Conservation (phyloP, 2,113 vertebrate genomes). For the Sinocyclocheilus maitianheensis region DNA sequence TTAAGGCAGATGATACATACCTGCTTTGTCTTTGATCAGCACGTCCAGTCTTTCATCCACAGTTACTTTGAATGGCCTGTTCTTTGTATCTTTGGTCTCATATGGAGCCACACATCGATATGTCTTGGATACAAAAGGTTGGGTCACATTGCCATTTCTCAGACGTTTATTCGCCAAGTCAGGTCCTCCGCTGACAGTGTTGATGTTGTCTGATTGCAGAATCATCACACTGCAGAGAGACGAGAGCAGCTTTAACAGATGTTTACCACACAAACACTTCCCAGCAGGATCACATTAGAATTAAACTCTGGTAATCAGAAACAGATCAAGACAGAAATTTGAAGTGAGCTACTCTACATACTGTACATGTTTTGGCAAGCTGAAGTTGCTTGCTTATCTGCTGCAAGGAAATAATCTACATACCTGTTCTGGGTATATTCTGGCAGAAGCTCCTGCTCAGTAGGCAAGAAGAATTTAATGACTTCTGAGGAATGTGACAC, state of each 20-base stretch:
- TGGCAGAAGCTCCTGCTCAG: constrained; percentile 79
- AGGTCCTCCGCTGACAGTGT: constrained; percentile 35
- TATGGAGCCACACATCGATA: constrained; percentile 82
- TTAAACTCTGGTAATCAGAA: background rate
- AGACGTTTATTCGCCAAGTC: constrained; percentile 2
- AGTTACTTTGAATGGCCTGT: constrained; percentile 73
- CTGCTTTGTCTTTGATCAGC: constrained; percentile 85
- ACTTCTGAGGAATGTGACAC: constrained; percentile 75
- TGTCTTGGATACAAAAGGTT: constrained; percentile 76
- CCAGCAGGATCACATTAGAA: background rate
- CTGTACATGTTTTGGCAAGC: background rate
- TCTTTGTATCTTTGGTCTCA: constrained; percentile 84
- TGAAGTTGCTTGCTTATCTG: background rate
- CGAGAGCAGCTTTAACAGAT: background rate
- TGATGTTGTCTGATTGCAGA: constrained; percentile 73
- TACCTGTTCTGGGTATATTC: constrained; percentile 86
- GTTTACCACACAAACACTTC: background rate
- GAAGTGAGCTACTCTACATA: background rate
- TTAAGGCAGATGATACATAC: constrained; percentile 61
- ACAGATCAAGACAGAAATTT: background rate
- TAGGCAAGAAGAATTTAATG: constrained; percentile 81
- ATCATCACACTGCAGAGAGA: constrained; percentile 79
- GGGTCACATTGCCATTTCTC: constrained; percentile 60
- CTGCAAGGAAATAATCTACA: background rate
- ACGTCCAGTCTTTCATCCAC: constrained; percentile 81